Evolutionary conservation across 2,797 vertebrate species (phyloP).

Genomic region (Anguilla pacifica): DNA sequence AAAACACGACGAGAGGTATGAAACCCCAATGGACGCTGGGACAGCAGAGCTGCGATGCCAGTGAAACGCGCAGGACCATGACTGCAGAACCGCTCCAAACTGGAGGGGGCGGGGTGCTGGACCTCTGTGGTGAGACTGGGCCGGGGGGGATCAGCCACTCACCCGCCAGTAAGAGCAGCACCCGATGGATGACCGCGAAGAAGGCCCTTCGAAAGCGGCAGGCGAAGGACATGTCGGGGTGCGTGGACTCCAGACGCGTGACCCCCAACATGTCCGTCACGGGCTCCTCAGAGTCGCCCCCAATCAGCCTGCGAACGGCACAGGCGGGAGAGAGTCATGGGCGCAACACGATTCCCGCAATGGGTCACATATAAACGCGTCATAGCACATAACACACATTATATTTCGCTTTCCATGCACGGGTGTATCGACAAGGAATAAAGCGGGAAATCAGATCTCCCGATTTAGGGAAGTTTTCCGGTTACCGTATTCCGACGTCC

Average conservation of each 20-base stretch:
- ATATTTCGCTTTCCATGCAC: too few species aligned
- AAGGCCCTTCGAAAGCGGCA: constrained; percentile 93
- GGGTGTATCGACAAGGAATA: not conserved
- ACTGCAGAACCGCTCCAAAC: not conserved
- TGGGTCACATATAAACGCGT: too few species aligned
- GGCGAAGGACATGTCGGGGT: constrained; percentile 92
- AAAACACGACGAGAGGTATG: not conserved
- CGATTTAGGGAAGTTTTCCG: not conserved
- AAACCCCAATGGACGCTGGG: not conserved
- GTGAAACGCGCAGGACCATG: not conserved
- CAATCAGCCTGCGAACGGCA: constrained; percentile 75
- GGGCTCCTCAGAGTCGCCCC: constrained; percentile 64
- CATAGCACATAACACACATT: too few species aligned
- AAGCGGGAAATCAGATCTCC: not conserved
- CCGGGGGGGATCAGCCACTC: constrained; percentile 39
- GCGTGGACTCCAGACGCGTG: constrained; percentile 87
- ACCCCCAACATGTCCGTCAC: constrained; percentile 79
- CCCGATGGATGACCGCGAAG: constrained; percentile 85
- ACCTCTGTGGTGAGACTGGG: too few species aligned
- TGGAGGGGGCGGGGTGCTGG: not conserved
- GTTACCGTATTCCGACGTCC: constrained; percentile 92
- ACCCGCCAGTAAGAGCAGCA: constrained; percentile 83
- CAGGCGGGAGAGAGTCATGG: not conserved
- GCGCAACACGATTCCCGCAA: not conserved
- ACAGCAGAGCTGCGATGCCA: not conserved